Evolutionary conservation across 1,140 invertebrate genomes (phyloP).

Genomic region (Apocrypta bakeri): DNA sequence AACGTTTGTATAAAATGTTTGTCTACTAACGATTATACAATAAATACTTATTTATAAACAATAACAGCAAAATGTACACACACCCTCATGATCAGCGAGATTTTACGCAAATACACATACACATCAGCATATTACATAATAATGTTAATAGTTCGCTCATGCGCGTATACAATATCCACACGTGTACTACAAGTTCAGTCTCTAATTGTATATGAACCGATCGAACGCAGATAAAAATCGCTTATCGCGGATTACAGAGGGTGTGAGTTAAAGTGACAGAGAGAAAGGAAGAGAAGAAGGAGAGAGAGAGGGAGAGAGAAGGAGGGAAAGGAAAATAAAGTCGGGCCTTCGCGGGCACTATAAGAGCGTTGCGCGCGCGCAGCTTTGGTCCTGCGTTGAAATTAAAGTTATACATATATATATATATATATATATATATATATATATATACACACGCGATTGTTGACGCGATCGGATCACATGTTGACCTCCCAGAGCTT

Average conservation of each 20-base stretch:
- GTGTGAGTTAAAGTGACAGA: not conserved
- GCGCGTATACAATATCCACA: slow-evolving; percentile 24
- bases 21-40: slow-evolving; percentile 69
- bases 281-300: not conserved
- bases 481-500: slow-evolving; percentile 92
- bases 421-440: not conserved
- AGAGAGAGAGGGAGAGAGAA: not conserved
- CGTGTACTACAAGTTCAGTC: not conserved
- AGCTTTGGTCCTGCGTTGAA: slow-evolving; percentile 34
- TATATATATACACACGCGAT: not conserved
- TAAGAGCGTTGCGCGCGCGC: not conserved
- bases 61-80: slow-evolving; percentile 58
- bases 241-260: not conserved
- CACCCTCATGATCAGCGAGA: slow-evolving; percentile 4
- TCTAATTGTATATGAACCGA: not conserved
- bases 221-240: slow-evolving; percentile 19
- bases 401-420: not conserved
- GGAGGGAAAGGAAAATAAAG: not conserved
- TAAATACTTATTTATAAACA: slow-evolving; percentile 73
- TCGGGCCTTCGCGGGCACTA: not conserved
- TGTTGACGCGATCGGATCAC: slow-evolving; percentile 70
- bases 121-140: too few species aligned
- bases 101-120: not conserved
- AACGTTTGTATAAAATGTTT: slow-evolving; percentile 64
- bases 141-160: slow-evolving; percentile 6